phyloP scores from a whole-genome alignment of 2,797 vertebrate species.

The Ctenopoma kingsleyae region DNA sequence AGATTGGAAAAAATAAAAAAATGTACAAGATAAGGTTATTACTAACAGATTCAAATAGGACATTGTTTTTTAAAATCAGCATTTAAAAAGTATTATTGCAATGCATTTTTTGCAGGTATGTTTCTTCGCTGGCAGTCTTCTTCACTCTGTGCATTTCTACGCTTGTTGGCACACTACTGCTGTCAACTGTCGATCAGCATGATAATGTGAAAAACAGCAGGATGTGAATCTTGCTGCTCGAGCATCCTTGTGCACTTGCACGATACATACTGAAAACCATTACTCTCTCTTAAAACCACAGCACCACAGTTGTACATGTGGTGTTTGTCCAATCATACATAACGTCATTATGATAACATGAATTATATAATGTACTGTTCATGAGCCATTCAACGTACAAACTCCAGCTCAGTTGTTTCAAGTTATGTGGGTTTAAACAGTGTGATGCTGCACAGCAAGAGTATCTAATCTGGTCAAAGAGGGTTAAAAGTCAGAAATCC shows the following conservation, averaged over 20 bases:
- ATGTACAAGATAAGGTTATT: background rate
- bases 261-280: no score
- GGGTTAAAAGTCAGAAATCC: slow-evolving; percentile 16
- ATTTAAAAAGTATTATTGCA: background rate
- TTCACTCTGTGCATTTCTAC: background rate
- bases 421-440: background rate
- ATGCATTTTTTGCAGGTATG: background rate
- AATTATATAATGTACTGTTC: no score
- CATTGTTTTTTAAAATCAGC: background rate
- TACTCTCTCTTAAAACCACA: no score
- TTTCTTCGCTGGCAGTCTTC: background rate
- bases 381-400: no score
- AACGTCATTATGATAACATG: background rate
- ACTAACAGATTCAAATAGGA: background rate
- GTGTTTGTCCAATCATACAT: background rate
- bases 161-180: background rate
- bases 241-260: no score
- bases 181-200: background rate
- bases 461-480: background rate
- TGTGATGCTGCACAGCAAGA: background rate
- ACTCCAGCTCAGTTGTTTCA: background rate
- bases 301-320: no score
- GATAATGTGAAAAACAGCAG: background rate
- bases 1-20: slow-evolving; percentile 3
- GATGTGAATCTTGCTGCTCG: background rate